These are phyloP conservation scores for Microcebus murinus DNA, from an alignment of 2,113 vertebrate species.

Conservation along the genomic window DNA sequence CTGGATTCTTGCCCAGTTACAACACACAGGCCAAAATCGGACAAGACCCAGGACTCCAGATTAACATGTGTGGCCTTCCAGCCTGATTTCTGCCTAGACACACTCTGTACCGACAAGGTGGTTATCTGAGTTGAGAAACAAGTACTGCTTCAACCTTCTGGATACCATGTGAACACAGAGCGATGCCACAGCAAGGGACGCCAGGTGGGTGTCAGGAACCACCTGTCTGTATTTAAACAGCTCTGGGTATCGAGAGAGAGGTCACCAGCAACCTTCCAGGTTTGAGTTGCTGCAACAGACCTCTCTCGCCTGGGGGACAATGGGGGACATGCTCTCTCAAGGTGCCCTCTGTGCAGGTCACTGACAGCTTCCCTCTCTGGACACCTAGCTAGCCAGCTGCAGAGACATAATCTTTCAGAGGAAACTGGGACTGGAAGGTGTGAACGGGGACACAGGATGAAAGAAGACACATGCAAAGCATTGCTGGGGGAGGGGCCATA, in stretches of 20 bases:
- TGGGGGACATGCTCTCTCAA: not conserved
- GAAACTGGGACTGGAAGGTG: not conserved
- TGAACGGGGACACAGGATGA: not conserved
- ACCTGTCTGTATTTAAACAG: not conserved
- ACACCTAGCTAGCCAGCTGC: not conserved
- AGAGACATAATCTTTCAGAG: not conserved
- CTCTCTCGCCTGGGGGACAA: not conserved
- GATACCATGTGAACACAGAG: not conserved
- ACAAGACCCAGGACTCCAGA: not conserved
- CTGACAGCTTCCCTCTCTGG: not conserved
- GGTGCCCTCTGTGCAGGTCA: not conserved
- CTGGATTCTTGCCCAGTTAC: conserved; percentile 6
- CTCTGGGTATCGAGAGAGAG: not conserved
- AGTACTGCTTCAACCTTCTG: not conserved
- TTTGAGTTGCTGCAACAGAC: not conserved
- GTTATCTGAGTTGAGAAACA: not conserved
- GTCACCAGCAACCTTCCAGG: not conserved
- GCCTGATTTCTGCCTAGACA: not conserved
- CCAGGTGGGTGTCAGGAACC: not conserved
- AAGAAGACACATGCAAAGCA: not conserved
- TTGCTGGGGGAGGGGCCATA: not conserved
- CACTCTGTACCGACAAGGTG: not conserved
- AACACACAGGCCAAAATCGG: conserved; percentile 2
- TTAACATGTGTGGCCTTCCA: not conserved
- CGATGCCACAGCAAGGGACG: too few relatives aligned